phyloP scores from a whole-genome alignment of 2,888 invertebrate genomes.

The Dryomyza anilis region DNA sequence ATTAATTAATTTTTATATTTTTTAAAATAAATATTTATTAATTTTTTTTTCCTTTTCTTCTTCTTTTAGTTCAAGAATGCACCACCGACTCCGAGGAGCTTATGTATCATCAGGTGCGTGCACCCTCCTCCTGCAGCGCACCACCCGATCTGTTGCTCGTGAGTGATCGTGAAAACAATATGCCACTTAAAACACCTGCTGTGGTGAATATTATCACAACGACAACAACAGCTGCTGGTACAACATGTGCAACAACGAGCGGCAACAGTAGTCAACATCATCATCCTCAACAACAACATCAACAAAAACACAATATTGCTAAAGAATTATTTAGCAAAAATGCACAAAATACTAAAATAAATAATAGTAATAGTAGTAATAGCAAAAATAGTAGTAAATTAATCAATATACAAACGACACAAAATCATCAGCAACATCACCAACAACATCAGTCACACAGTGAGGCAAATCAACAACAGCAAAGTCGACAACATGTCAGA shows the following conservation, averaged over 20 bases:
- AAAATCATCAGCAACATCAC: conserved; percentile 30
- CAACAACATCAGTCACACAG: conserved; percentile 35
- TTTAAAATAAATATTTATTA: background rate
- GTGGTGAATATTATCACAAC: conserved; percentile 57
- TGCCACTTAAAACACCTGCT: conserved; percentile 52
- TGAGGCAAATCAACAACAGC: conserved; percentile 32
- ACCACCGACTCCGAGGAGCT: conserved; percentile 75
- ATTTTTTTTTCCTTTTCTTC: conserved; percentile 15
- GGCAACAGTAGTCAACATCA: conserved; percentile 36
- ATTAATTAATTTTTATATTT: no score
- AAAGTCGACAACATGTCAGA: conserved; percentile 35
- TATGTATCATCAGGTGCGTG: conserved; percentile 66
- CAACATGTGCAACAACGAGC: conserved; percentile 34
- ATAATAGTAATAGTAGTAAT: conserved; percentile 40
- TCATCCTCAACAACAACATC: conserved; percentile 40
- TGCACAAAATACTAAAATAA: conserved; percentile 46
- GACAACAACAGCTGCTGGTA: conserved; percentile 37
- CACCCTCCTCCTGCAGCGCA: conserved; percentile 69
- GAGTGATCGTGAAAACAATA: conserved; percentile 64
- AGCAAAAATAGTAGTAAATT: conserved; percentile 38
- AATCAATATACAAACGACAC: conserved; percentile 26
- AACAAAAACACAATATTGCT: conserved; percentile 37
- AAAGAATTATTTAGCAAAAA: conserved; percentile 34
- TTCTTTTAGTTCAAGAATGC: conserved; percentile 68
- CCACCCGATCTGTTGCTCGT: conserved; percentile 69